These are phyloP conservation scores for Corythucha ciliata DNA, from an alignment of 2,888 invertebrate genomes.

Conservation along the genomic window DNA sequence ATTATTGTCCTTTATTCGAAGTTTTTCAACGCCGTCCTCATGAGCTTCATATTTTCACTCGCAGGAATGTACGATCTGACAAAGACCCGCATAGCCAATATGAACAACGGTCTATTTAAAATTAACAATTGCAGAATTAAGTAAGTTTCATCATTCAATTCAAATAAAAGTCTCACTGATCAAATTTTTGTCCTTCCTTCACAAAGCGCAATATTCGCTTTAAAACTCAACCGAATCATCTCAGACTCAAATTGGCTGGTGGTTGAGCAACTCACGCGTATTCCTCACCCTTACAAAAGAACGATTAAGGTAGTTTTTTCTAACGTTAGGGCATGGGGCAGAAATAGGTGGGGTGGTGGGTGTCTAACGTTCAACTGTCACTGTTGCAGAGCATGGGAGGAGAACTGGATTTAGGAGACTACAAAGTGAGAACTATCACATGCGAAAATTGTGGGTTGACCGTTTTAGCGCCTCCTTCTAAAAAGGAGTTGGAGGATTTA, in stretches of 20 bases:
- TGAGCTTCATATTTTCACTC: neutral
- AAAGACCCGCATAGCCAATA: conserved; percentile 11
- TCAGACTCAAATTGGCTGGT: conserved; percentile 18
- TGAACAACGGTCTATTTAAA: conserved; percentile 15
- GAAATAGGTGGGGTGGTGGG: too few relatives aligned
- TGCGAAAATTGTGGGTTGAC: conserved; percentile 11
- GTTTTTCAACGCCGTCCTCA: conserved; percentile 12
- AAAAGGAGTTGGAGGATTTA: conserved; percentile 17
- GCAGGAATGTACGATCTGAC: conserved; percentile 17
- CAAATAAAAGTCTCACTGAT: too few relatives aligned
- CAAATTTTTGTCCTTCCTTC: neutral
- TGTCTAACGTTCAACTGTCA: too few relatives aligned
- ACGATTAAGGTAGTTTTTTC: conserved; percentile 14
- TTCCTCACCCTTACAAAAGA: conserved; percentile 17
- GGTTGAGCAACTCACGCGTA: conserved; percentile 11
- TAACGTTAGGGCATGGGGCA: too few relatives aligned
- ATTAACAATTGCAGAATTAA: conserved; percentile 15
- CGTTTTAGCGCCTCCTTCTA: conserved; percentile 15
- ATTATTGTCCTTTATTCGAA: neutral
- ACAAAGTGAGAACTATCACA: conserved; percentile 10
- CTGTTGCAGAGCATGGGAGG: too few relatives aligned
- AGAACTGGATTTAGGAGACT: conserved; percentile 17
- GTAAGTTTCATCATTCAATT: too few relatives aligned
- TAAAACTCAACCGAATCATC: conserved; percentile 8
- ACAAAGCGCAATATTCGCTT: conserved; percentile 8